A percentile compares a stretch with the other conserved stretches of the same genome.
Evolutionary conservation across 2,113 vertebrate genomes (phyloP).

Genomic region (Scomber japonicus): DNA sequence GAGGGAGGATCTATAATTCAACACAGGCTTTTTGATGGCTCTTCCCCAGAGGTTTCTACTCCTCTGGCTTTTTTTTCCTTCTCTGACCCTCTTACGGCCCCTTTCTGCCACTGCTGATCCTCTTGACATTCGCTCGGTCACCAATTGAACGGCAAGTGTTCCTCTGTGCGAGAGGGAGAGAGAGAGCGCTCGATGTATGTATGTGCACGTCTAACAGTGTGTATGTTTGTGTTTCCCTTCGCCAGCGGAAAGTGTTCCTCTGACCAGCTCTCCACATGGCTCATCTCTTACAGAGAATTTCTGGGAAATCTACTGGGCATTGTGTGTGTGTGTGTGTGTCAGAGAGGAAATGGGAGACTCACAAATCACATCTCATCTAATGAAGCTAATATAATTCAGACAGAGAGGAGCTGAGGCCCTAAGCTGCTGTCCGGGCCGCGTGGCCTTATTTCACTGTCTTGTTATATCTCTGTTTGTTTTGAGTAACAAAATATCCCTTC

Average conservation of each 20-base stretch:
- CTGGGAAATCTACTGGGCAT: constrained; percentile 41
- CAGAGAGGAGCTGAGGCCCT: constrained; percentile 16
- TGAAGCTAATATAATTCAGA: constrained; percentile 64
- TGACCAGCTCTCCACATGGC: constrained; percentile 15
- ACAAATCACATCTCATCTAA: constrained; percentile 70
- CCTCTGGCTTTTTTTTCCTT: constrained; percentile 14
- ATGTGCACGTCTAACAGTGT: neutral
- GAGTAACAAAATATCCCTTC: too few relatives aligned
- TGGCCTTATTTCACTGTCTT: constrained; percentile 31
- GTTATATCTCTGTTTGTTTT: neutral
- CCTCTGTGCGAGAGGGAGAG: neutral
- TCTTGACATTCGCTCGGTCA: constrained; percentile 33
- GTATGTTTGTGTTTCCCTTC: neutral
- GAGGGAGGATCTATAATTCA: constrained; percentile 59
- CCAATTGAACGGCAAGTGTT: constrained; percentile 16
- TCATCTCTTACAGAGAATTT: constrained; percentile 31
- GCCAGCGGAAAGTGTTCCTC: constrained; percentile 1
- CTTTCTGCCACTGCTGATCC: constrained; percentile 16
- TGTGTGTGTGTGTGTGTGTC: neutral
- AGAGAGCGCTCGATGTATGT: neutral
- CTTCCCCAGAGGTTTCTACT: constrained; percentile 33
- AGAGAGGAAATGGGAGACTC: constrained; percentile 44
- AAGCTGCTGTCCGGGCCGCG: neutral
- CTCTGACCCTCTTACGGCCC: constrained; percentile 39
- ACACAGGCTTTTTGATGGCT: constrained; percentile 56